Evolutionary conservation across 1,140 invertebrate species (phyloP).

Genomic region (Drosophila pruinosa): DNA sequence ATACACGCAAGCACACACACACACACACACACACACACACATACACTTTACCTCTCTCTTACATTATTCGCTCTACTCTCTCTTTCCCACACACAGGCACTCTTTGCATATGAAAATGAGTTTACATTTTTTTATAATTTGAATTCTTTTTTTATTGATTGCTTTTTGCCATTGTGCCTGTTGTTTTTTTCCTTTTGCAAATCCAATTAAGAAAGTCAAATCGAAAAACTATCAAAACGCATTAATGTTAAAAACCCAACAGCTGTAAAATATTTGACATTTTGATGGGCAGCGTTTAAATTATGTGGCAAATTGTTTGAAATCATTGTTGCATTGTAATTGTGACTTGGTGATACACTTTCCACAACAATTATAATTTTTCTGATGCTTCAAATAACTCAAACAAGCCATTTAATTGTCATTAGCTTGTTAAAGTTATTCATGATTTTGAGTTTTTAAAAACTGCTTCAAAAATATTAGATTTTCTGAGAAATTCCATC

Average conservation of each 20-base stretch:
- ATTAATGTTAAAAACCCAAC: constrained; percentile 29
- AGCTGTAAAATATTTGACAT: constrained; percentile 23
- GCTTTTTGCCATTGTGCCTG: constrained; percentile 1
- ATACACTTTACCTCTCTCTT: background rate
- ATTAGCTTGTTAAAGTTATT: too few species aligned
- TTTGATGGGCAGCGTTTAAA: constrained; percentile 39
- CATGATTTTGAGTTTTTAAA: too few species aligned
- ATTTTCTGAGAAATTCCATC: too few species aligned
- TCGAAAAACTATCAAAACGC: constrained; percentile 48
- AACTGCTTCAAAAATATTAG: too few species aligned
- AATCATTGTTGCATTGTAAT: background rate
- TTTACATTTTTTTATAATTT: constrained; percentile 41
- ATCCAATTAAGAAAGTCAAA: constrained; percentile 52
- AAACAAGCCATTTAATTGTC: too few species aligned
- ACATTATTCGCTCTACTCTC: background rate
- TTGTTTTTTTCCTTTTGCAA: constrained; percentile 4
- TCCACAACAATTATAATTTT: background rate
- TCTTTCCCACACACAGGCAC: background rate
- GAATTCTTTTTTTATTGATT: constrained; percentile 4
- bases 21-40: constrained; percentile 6
- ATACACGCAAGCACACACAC: constrained; percentile 55
- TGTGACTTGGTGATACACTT: background rate
- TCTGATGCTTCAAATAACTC: too few species aligned
- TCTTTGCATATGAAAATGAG: constrained; percentile 74
- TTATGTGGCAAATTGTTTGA: constrained; percentile 7